A percentile compares a stretch with the other conserved stretches of the same genome.
These are phyloP conservation scores for Enteromius argenteus DNA, from an alignment of 2,797 vertebrate genomes.

Conservation along the genomic window DNA sequence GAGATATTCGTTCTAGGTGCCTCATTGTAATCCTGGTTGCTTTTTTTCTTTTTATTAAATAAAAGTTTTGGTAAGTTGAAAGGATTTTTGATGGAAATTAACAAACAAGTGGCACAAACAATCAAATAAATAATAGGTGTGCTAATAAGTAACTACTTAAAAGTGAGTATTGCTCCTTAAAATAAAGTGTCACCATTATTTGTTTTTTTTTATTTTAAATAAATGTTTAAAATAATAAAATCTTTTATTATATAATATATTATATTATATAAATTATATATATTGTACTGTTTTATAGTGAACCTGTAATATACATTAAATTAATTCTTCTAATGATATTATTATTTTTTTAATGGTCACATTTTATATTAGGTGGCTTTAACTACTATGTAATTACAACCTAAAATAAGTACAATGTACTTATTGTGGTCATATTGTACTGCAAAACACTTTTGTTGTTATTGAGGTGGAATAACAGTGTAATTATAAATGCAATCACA, in stretches of 20 bases:
- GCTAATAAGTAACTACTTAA: neutral
- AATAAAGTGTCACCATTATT: neutral
- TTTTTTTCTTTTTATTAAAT: neutral
- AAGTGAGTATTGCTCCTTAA: neutral
- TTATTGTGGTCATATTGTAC: too few relatives aligned
- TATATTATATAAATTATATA: neutral
- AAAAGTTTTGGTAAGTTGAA: neutral
- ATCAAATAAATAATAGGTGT: neutral
- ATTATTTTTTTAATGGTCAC: neutral
- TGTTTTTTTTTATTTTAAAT: neutral
- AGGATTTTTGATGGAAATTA: neutral
- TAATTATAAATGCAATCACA: too few relatives aligned
- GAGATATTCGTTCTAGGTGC: neutral
- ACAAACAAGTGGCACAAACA: too few relatives aligned
- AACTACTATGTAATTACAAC: too few relatives aligned
- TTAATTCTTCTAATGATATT: neutral
- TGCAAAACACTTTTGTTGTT: too few relatives aligned
- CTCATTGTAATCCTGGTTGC: neutral
- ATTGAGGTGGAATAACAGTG: too few relatives aligned
- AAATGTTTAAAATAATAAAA: neutral
- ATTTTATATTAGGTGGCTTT: too few relatives aligned
- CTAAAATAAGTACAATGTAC: too few relatives aligned
- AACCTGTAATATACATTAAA: neutral
- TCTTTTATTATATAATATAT: too few relatives aligned
- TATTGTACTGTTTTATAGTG: neutral